These are phyloP conservation scores for Dasyprocta punctata DNA, from an alignment of 2,113 vertebrate species.

Conservation along the genomic window DNA sequence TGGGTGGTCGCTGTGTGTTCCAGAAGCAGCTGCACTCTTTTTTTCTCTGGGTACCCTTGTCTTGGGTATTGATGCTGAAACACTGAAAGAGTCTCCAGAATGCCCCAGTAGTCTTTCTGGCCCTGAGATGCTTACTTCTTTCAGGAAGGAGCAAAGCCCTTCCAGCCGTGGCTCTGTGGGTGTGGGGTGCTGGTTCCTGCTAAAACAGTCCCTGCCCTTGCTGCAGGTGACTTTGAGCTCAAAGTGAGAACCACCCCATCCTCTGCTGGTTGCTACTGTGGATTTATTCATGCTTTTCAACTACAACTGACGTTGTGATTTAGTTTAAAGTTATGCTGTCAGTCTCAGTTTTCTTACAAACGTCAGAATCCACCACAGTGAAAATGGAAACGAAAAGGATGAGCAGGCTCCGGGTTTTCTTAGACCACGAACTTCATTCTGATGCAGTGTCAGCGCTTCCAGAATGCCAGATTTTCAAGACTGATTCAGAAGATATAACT, in stretches of 20 bases:
- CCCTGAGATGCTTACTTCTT: not conserved
- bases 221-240: not conserved
- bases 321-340: conserved; percentile 69
- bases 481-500: not conserved
- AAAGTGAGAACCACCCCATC: not conserved
- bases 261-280: not conserved
- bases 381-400: conserved; percentile 45
- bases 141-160: not conserved
- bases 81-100: conserved; percentile 36
- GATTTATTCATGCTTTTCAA: not conserved
- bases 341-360: conserved; percentile 28
- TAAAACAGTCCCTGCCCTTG: not conserved
- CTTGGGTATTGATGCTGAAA: conserved; percentile 51
- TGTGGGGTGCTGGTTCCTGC: not conserved
- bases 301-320: conserved; percentile 58
- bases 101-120: not conserved
- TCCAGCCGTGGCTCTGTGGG: not conserved
- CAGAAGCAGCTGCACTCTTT: conserved; percentile 23
- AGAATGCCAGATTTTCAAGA: not conserved
- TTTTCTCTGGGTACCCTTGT: conserved; percentile 51
- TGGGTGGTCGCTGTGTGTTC: conserved; percentile 55
- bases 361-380: conserved; percentile 62
- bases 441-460: fast-evolving
- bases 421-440: not conserved
- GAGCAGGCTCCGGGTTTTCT: too few species aligned